A percentile compares a stretch with the other conserved stretches of the same genome.
These are phyloP conservation scores for Pseudomyrmex pallidus DNA, from an alignment of 1,140 invertebrate species.

Conservation along the genomic window DNA sequence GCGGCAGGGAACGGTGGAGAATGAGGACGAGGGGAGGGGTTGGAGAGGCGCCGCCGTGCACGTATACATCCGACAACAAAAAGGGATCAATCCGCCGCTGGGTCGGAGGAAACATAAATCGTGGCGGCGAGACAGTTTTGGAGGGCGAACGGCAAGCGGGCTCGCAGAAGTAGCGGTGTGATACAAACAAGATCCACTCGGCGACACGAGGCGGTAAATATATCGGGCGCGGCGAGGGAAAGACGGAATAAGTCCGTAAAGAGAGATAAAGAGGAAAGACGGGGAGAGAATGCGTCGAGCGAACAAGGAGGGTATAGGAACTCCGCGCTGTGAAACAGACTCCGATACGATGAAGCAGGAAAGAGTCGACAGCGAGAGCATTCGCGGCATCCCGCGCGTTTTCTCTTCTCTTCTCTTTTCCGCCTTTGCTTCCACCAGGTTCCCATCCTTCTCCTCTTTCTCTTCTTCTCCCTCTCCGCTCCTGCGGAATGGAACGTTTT, in stretches of 20 bases:
- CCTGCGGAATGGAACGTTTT: slow-evolving; percentile 73
- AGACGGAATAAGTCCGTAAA: slow-evolving; percentile 51
- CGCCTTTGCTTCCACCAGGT: not conserved
- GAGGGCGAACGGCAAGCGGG: slow-evolving; percentile 77
- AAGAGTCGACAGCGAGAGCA: slow-evolving; percentile 53
- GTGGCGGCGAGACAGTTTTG: slow-evolving; percentile 81
- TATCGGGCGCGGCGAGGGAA: slow-evolving; percentile 67
- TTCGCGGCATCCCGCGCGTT: slow-evolving; percentile 37
- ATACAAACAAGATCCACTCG: slow-evolving; percentile 84
- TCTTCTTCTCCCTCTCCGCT: not conserved
- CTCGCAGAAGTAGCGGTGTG: slow-evolving; percentile 77
- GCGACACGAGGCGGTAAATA: slow-evolving; percentile 77
- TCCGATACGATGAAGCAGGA: slow-evolving; percentile 58
- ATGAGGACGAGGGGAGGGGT: slow-evolving; percentile 6
- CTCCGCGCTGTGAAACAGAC: slow-evolving; percentile 47
- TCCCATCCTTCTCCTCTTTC: not conserved
- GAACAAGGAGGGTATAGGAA: slow-evolving; percentile 40
- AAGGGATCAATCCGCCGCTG: slow-evolving; percentile 83
- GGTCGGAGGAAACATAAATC: slow-evolving; percentile 83
- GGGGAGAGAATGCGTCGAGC: slow-evolving; percentile 13
- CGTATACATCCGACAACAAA: slow-evolving; percentile 77
- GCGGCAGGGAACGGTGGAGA: slow-evolving; percentile 48
- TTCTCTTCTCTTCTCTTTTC: slow-evolving; percentile 1
- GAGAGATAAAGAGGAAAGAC: slow-evolving; percentile 40
- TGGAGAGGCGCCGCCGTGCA: slow-evolving; percentile 38